Base-by-base conservation (phyloP, 2,113 vertebrate species). In the Telmatochromis sp. region DNA sequence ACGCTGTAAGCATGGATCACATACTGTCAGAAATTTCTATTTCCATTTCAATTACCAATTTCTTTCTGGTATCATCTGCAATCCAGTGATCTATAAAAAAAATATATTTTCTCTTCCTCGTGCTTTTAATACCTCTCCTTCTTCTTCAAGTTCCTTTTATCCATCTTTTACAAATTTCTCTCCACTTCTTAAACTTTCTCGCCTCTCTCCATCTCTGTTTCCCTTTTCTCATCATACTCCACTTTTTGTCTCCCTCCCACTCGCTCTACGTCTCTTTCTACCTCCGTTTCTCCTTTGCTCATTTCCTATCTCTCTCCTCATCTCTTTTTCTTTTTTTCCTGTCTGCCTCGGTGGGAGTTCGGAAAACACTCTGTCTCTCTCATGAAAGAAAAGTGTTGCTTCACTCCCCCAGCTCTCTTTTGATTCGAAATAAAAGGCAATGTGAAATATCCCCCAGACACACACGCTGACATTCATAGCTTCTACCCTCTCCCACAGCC, bases 391-490 rank as follows among this genome's bases (percentile, higher is more conserved):
- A 91, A 88, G 79, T 12, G 86, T 55, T 85, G 68, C 80, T 83
- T 91, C 89, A 87, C 80, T 85, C 80, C 87, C 55, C n/a, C 82
- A 53, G 86, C 87, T 89, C 70, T 65, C 84, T 85, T 94, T 92
- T 93, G 88, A 91, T 86, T 57, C 3, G 17, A 82, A 95, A 94
- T 92, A 87, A 92, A 93, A 94, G 65, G 63, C 53, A 82, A 91
- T 23, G 80, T 82, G 82, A 91, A 90, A 92, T 55, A 91, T 82
- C 53, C 82, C 81, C 87, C 54, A 87, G 88, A 90, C 85, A 80
- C 51, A 49, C 86, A 26, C 58, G 60, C 83, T 49, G 73, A 83
- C 85, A 89, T 82, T 83, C 83, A 85, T 9, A 80, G 81, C 26
- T 73, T 90, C 75, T 65, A 42, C 75, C 57, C 57, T 85, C 79